Conservation (phyloP, 2,113 vertebrate genomes). For the Tenrec ecaudatus region DNA sequence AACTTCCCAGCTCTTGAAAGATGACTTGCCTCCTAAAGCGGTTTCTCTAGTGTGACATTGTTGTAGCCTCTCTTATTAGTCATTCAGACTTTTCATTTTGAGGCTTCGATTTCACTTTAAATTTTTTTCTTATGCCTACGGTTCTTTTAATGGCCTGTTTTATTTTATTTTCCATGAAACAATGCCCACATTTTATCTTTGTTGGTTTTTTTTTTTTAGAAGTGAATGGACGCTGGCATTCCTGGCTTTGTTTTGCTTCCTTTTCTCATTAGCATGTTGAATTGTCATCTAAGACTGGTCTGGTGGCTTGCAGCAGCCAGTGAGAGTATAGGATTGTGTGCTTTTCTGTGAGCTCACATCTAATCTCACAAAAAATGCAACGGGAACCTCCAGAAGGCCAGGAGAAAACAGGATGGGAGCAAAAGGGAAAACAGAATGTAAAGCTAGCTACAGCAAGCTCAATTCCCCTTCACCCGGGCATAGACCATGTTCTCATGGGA, state of each 20-base stretch:
- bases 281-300: constrained; percentile 6
- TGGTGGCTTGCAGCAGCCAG: neutral
- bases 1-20: neutral
- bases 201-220: constrained; percentile 26
- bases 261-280: neutral
- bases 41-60: too few relatives aligned
- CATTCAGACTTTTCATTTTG: neutral
- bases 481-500: neutral
- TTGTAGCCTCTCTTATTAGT: neutral
- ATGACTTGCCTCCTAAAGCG: neutral
- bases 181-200: neutral
- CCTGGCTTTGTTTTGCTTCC: neutral
- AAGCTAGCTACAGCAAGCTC: neutral
- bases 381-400: neutral
- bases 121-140: neutral
- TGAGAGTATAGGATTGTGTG: neutral
- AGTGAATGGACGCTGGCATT: neutral
- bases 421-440: neutral
- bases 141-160: neutral
- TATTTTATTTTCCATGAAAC: neutral
- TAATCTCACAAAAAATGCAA: neutral
- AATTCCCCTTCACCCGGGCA: neutral
- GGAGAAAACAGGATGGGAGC: neutral
- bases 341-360: neutral
- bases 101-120: neutral